Evolutionary conservation across 2,113 vertebrate genomes (phyloP).

Genomic region (Rhombomys opimus): DNA sequence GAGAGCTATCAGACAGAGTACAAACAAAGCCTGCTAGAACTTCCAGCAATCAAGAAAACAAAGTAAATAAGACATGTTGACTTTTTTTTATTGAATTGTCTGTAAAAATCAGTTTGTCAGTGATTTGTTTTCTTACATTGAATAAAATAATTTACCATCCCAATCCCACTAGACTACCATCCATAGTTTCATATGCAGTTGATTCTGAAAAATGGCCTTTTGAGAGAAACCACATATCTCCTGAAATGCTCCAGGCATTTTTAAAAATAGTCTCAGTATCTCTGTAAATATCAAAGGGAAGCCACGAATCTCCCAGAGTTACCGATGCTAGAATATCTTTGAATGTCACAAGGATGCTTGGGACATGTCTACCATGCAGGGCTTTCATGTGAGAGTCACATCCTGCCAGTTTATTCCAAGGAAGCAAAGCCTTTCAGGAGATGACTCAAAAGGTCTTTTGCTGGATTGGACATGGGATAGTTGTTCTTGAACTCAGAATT

Average conservation of each 20-base stretch:
- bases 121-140: conserved; percentile 32
- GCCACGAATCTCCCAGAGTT: conserved; percentile 77
- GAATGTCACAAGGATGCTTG: conserved; percentile 82
- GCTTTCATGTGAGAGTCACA: conserved; percentile 80
- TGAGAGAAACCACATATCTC: conserved; percentile 70
- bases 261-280: conserved; percentile 77
- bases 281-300: conserved; percentile 85
- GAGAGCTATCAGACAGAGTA: neutral
- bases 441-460: conserved; percentile 63
- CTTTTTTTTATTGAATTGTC: conserved; percentile 18
- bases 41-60: neutral
- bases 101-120: neutral
- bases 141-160: conserved; percentile 39
- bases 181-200: conserved; percentile 60
- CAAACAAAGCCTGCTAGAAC: neutral
- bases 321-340: conserved; percentile 77
- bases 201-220: conserved; percentile 75
- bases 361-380: conserved; percentile 44
- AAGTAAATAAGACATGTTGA: neutral
- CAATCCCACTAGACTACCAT: conserved; percentile 39
- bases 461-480: conserved; percentile 75
- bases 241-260: conserved; percentile 75
- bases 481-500: conserved; percentile 47
- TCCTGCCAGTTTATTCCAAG: conserved; percentile 82
- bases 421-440: conserved; percentile 76